These are phyloP conservation scores for Cephus spinipes DNA, from an alignment of 2,888 invertebrate genomes.

Conservation along the genomic window DNA sequence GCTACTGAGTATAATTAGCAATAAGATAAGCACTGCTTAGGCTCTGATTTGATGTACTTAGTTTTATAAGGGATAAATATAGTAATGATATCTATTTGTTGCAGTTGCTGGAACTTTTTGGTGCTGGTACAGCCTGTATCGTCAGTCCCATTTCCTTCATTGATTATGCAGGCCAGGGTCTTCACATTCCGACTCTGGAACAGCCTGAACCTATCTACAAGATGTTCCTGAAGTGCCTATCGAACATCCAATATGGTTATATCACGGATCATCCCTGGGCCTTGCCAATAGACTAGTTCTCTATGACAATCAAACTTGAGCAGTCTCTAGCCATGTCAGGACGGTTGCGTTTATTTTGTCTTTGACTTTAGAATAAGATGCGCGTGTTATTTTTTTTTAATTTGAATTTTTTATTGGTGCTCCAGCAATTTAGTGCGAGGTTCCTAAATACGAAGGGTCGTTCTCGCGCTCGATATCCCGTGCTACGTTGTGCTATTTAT, in stretches of 20 bases:
- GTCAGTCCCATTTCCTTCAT: conserved; percentile 93
- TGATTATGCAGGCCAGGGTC: conserved; percentile 77
- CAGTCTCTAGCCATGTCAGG: background rate
- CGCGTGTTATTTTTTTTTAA: background rate
- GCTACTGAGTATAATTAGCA: too few relatives aligned
- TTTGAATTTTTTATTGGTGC: background rate
- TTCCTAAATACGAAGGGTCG: background rate
- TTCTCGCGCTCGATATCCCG: background rate
- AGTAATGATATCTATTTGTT: conserved; percentile 42
- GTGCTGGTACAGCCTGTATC: conserved; percentile 97
- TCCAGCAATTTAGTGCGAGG: background rate
- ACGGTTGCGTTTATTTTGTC: background rate
- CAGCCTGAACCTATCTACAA: conserved; percentile 79
- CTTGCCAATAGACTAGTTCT: conserved; percentile 70
- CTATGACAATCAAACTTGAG: background rate
- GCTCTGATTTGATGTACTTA: background rate
- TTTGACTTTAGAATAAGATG: background rate
- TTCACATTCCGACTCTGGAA: conserved; percentile 80
- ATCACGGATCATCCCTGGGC: conserved; percentile 84
- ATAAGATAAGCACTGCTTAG: background rate
- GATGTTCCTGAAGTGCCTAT: conserved; percentile 79
- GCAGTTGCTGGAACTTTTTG: conserved; percentile 95
- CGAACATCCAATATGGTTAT: conserved; percentile 91
- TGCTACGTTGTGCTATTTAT: background rate
- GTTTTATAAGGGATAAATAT: background rate